Evolutionary conservation across 2,113 vertebrate genomes (phyloP), one percentile per base, ranked within the genome.

Genomic region (Elephantulus edwardii): DNA sequence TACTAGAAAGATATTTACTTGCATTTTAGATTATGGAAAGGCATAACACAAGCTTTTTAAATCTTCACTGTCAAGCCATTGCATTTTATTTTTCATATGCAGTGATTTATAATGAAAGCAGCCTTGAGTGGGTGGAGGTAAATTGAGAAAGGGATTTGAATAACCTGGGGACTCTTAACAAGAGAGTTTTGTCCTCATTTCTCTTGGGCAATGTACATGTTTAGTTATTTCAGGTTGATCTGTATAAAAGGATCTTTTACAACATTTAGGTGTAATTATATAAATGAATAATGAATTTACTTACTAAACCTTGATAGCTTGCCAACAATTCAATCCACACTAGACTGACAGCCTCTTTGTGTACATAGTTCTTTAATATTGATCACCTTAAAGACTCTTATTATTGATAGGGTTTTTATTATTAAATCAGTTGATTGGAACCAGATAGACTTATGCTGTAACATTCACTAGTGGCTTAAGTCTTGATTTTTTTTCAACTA

Each of bases 141-240:
- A 87, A 82, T 58, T 86, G 48, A 90, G 44, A 93, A 56, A 79
- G 38, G 30, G 26, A 71, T 71, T 79, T 89, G 83, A 85, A 64
- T 84, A 35, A 79, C 35, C 74, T 78, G 58, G 88, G 17, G 79
- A 82, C 40, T 81, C 62, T 30, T 74, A 89, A 33, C 28, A 71
- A 74, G 46, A 70, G 42, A 70, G 28, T 4, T 77, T 77, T 91
- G 52, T 80, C 46, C 52, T 94, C 62, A 42, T 86, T 92, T 91
- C 46, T 88, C 26, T 68, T 77, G 64, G 35, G 35, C 71, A 79
- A 94, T 40, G 22, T 30, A 3, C 3, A 62, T 30, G 83, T 80
- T 86, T 0, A 4, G 68, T 82, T 56, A 58, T 83, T 81, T 70
- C 77, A 77, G 28, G 17, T 40, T 91, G 38, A 40, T 76, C 10